phyloP scores from a whole-genome alignment of 2,797 vertebrate genomes.

The Lutjanus argentimaculatus region DNA sequence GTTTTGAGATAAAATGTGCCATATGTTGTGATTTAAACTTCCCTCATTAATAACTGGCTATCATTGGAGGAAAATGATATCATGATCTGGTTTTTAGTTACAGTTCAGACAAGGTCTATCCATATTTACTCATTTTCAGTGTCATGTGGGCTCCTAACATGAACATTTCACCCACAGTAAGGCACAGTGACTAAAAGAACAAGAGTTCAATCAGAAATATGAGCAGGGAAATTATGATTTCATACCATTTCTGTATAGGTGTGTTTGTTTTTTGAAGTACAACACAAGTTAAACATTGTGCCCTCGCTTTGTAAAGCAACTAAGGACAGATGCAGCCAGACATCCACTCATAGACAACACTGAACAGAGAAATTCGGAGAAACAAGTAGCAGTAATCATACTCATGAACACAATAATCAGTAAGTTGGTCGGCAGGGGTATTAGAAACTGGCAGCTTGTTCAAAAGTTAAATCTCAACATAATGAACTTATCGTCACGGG shows the following conservation, averaged over 20 bases:
- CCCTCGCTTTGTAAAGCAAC: slow-evolving; percentile 66
- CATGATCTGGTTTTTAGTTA: slow-evolving; percentile 42
- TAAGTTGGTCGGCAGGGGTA: slow-evolving; percentile 61
- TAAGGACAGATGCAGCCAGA: slow-evolving; percentile 65
- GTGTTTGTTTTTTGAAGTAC: slow-evolving; percentile 30
- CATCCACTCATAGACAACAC: slow-evolving; percentile 74
- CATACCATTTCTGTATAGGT: slow-evolving; percentile 40
- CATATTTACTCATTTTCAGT: slow-evolving; percentile 42
- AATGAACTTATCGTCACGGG: slow-evolving; percentile 39
- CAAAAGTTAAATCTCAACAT: slow-evolving; percentile 39
- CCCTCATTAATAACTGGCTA: slow-evolving; percentile 2
- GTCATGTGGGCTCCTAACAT: slow-evolving; percentile 68
- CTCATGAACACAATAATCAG: slow-evolving; percentile 73
- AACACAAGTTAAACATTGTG: slow-evolving; percentile 67
- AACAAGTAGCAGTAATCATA: slow-evolving; percentile 71
- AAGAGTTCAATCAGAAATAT: slow-evolving; percentile 59
- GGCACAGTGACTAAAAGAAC: slow-evolving; percentile 87
- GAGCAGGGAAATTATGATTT: slow-evolving; percentile 41
- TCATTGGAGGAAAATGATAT: slow-evolving; percentile 12
- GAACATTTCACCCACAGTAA: slow-evolving; percentile 83
- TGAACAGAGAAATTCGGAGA: slow-evolving; percentile 72
- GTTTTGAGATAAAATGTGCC: slow-evolving; percentile 52
- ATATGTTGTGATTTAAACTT: slow-evolving; percentile 7
- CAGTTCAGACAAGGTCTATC: slow-evolving; percentile 29
- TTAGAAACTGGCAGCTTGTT: slow-evolving; percentile 56